A percentile compares a stretch with the other conserved stretches of the same genome.
phyloP scores from a whole-genome alignment of 1,140 invertebrate species.

The Bombus superbus region DNA sequence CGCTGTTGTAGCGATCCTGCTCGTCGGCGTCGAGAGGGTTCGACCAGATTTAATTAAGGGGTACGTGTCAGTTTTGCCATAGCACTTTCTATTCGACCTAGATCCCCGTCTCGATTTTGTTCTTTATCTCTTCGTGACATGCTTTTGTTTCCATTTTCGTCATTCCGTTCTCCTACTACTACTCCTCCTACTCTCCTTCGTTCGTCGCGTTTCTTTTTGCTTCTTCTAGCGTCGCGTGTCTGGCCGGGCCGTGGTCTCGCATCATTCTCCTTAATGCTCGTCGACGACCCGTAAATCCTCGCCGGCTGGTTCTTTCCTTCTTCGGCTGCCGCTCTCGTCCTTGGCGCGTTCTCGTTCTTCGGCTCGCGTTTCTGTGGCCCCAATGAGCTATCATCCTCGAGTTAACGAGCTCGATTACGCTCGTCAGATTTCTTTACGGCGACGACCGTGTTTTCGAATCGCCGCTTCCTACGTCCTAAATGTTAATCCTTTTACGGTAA shows the following conservation, averaged over 20 bases:
- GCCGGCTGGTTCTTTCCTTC: conserved; percentile 9
- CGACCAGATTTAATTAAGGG: conserved; percentile 66
- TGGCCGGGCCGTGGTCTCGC: conserved; percentile 50
- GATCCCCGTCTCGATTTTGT: conserved; percentile 8
- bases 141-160: conserved; percentile 20
- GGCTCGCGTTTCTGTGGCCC: conserved; percentile 16
- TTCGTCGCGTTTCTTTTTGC: background rate
- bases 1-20: conserved; percentile 8
- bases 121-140: background rate
- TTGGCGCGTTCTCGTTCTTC: background rate
- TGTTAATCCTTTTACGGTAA: no score
- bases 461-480: background rate
- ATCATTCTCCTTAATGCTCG: conserved; percentile 65
- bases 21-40: conserved; percentile 22
- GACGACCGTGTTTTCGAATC: background rate
- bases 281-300: conserved; percentile 66
- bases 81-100: background rate
- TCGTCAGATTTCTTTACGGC: conserved; percentile 59
- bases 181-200: no score
- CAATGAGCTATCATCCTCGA: conserved; percentile 51
- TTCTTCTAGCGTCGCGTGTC: conserved; percentile 48
- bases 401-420: conserved; percentile 66
- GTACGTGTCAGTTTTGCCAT: conserved; percentile 56
- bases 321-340: background rate
- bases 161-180: no score